Conservation (phyloP, 2,113 vertebrate species). For the Rhinoderma darwinii region DNA sequence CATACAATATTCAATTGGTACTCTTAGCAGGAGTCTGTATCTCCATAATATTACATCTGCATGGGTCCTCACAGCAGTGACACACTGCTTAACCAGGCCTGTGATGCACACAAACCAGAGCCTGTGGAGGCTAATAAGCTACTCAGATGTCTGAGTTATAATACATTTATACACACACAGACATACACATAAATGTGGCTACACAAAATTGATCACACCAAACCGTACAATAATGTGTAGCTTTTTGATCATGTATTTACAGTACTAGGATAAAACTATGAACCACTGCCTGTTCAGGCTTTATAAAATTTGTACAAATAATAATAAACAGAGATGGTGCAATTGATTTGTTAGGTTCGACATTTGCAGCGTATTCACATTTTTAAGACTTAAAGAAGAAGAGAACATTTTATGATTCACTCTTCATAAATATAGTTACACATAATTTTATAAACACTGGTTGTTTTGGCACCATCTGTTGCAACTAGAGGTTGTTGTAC, state of each 20-base stretch:
- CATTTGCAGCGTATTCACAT: too few species aligned
- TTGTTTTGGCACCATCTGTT: too few species aligned
- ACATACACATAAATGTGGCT: background rate
- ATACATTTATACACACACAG: background rate
- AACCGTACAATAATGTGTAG: background rate
- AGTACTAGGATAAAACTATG: background rate
- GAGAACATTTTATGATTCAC: background rate
- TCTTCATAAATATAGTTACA: background rate
- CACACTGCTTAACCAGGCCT: constrained; percentile 53
- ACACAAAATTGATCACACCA: background rate
- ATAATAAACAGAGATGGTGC: background rate
- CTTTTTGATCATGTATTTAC: background rate
- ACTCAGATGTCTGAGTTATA: background rate
- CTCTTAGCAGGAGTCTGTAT: constrained; percentile 20
- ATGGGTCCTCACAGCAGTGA: background rate
- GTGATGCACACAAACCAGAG: constrained; percentile 56
- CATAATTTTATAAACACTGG: too few species aligned
- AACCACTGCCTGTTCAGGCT: background rate
- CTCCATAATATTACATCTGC: constrained; percentile 26
- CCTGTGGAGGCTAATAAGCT: constrained; percentile 51
- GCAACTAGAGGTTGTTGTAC: too few species aligned
- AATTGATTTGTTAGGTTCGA: background rate
- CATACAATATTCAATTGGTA: background rate
- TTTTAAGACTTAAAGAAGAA: background rate
- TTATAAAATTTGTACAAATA: background rate